phyloP scores from a whole-genome alignment of 2,888 invertebrate species.

The Neuroscelio doddi region DNA sequence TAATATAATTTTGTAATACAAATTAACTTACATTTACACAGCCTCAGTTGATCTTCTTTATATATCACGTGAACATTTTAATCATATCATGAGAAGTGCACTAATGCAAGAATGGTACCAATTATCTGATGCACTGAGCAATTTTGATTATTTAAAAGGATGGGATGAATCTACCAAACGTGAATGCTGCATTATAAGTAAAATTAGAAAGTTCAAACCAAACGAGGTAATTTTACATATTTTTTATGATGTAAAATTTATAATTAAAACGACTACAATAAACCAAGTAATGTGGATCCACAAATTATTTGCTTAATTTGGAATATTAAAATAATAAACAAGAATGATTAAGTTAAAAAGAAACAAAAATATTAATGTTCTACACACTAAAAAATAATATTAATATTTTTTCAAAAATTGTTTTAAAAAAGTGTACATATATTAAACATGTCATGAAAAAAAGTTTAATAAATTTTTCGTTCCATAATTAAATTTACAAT shows the following conservation, averaged over 20 bases:
- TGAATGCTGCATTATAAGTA: constrained; percentile 80
- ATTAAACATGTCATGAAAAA: too few relatives aligned
- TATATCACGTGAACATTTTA: constrained; percentile 78
- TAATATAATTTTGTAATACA: neutral
- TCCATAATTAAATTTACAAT: too few relatives aligned
- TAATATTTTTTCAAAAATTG: too few relatives aligned
- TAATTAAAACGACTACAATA: too few relatives aligned
- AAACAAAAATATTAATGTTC: too few relatives aligned
- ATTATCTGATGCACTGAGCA: constrained; percentile 75
- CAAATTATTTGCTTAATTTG: neutral
- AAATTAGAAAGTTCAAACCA: constrained; percentile 74
- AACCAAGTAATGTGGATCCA: too few relatives aligned
- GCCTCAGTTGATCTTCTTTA: constrained; percentile 78
- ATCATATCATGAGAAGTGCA: constrained; percentile 75
- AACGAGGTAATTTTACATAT: constrained; percentile 76
- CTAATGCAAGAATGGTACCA: constrained; percentile 78
- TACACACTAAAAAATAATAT: too few relatives aligned
- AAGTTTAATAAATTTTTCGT: too few relatives aligned
- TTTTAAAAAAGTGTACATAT: too few relatives aligned
- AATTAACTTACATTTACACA: constrained; percentile 50
- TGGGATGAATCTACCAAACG: constrained; percentile 76
- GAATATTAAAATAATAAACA: too few relatives aligned
- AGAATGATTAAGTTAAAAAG: too few relatives aligned
- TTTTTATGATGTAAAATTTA: neutral
- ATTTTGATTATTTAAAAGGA: constrained; percentile 78